Conservation (phyloP, 37 sponge, comb jelly and placozoan genomes). For the Corticium candelabrum region DNA sequence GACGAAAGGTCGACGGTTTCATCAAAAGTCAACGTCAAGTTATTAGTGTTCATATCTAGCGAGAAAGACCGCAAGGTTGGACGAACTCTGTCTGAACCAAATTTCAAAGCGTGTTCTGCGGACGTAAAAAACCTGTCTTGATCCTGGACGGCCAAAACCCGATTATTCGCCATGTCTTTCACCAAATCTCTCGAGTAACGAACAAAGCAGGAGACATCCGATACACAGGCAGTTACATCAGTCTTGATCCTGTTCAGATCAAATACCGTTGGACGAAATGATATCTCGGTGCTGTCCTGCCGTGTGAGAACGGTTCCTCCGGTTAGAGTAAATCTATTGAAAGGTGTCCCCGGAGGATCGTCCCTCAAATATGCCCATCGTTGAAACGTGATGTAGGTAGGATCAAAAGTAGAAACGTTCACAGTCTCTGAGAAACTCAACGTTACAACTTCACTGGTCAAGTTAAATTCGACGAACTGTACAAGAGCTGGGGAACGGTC, state of each 20-base stretch:
- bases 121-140: not conserved
- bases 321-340: slow-evolving; percentile 24
- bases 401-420: slow-evolving; percentile 62
- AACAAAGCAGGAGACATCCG: slow-evolving; percentile 38
- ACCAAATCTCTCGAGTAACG: slow-evolving; percentile 34
- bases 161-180: slow-evolving; percentile 56
- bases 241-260: slow-evolving; percentile 66
- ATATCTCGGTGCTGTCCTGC: slow-evolving; percentile 28
- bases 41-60: slow-evolving; percentile 52
- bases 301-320: slow-evolving; percentile 39
- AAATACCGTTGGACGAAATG: slow-evolving; percentile 36
- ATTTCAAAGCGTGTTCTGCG: not conserved
- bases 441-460: slow-evolving; percentile 49
- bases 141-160: slow-evolving; percentile 9
- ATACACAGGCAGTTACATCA: slow-evolving; percentile 34
- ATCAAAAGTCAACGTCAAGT: slow-evolving; percentile 64
- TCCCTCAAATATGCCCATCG: not conserved
- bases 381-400: slow-evolving; percentile 30
- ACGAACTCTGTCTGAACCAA: slow-evolving; percentile 29
- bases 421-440: slow-evolving; percentile 72
- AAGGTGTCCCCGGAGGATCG: slow-evolving; percentile 7
- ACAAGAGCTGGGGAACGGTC: slow-evolving; percentile 45
- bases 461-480: slow-evolving; percentile 74
- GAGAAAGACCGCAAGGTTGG: slow-evolving; percentile 65
- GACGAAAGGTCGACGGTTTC: slow-evolving; percentile 57